Evolutionary conservation across 2,113 vertebrate genomes (phyloP).

Genomic region (Tetrax tetrax): DNA sequence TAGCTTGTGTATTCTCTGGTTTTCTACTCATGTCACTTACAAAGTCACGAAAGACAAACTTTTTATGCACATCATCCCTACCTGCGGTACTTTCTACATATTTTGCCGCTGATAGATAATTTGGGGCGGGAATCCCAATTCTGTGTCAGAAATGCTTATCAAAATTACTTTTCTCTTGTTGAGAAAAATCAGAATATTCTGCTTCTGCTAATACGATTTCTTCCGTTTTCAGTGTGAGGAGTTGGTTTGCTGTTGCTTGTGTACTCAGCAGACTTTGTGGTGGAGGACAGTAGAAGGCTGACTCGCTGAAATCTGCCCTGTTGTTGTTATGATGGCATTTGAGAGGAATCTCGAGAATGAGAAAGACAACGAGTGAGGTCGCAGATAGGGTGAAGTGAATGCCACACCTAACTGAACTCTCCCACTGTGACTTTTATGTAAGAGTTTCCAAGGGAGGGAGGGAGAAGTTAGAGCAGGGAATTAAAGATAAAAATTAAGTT

Average conservation of each 20-base stretch:
- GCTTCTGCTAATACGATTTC: not conserved
- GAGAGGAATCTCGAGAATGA: slow-evolving; percentile 11
- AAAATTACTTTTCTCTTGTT: not conserved
- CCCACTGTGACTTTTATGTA: not conserved
- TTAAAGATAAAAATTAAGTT: not conserved
- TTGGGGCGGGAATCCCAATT: not conserved
- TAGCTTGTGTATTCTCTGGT: not conserved
- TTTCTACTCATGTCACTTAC: not conserved
- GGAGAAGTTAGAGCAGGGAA: not conserved
- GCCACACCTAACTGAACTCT: not conserved
- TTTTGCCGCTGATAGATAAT: not conserved
- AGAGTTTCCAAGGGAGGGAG: not conserved
- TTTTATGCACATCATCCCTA: not conserved
- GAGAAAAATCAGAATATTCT: not conserved
- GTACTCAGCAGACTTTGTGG: not conserved
- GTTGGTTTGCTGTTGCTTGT: not conserved
- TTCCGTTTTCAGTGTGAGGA: not conserved
- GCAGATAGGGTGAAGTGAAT: not conserved
- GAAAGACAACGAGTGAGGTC: not conserved
- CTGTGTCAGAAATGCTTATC: not conserved
- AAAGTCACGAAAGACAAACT: too few species aligned
- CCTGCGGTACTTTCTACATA: not conserved
- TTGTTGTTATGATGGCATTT: not conserved
- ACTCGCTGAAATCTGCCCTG: not conserved
- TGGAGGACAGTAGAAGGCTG: not conserved